Evolutionary conservation across 2,113 vertebrate genomes (phyloP), one percentile per base, ranked within the genome.

Genomic region (Galemys pyrenaicus): DNA sequence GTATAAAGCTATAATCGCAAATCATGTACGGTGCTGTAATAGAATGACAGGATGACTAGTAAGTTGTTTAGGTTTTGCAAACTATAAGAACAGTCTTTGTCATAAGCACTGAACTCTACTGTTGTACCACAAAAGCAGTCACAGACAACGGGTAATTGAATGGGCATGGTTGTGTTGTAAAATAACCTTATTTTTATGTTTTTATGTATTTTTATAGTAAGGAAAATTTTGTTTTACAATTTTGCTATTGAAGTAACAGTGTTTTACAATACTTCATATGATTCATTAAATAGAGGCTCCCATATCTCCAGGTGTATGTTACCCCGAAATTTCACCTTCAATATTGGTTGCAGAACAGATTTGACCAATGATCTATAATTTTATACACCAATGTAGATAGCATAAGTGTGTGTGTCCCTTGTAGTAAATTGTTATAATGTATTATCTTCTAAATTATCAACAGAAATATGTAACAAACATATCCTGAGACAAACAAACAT

Each of bases 131-230:
- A 19, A 68, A 79, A 49, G 3, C 24, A 87, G 12, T 9, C 44
- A 70, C 1, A 81, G 60, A 81, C 4, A 54, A 51, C 5, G 12
- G 7, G 5, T 37, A 86, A 86, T 46, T n/a, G 30, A 44, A 62
- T 15, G 16, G 6, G 16, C 5, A 44, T 1, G 1, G 1, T 0
- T 32, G 12, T 10, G 3, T 64, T 51, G 1, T 5, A n/a, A 58
- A 24, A 22, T 10, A n/a, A 4, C 6, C 35, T 30, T 64, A 13
- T 49, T 62, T 88, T 60, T 46, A 60, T 22, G 22, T 22, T 56
- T 56, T n/a, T n/a, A n/a, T n/a, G n/a, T n/a, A n/a, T n/a, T n/a
- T 22, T 56, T 22, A 17, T 56, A 22, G 15, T 51, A 51, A 51
- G 49, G 49, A 17, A 51, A 16, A 51, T 16, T 51, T 49, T 49